phyloP scores from a whole-genome alignment of 2,797 vertebrate species.

The Onychomys arenicola region DNA sequence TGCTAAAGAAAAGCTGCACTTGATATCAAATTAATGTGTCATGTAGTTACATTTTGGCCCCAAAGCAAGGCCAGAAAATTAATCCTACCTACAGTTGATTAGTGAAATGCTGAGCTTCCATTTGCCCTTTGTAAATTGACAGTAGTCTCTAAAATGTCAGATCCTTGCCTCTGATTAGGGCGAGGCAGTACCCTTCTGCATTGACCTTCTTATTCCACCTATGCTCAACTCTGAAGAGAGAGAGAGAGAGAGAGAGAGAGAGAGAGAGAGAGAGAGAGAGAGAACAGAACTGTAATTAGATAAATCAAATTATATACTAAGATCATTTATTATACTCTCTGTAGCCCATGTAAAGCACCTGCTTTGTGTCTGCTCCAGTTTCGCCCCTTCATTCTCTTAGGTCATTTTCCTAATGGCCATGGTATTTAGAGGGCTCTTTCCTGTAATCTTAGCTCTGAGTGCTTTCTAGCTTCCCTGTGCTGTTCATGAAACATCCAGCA shows the following conservation, averaged over 20 bases:
- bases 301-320: neutral
- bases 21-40: conserved; percentile 53
- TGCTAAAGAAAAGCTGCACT: conserved; percentile 39
- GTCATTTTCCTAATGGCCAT: too few relatives aligned
- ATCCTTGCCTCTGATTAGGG: neutral
- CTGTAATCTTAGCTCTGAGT: rapidly evolving
- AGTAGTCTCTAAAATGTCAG: neutral
- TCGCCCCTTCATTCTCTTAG: neutral
- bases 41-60: conserved; percentile 48
- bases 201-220: neutral
- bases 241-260: too few relatives aligned
- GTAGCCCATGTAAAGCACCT: rapidly evolving
- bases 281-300: neutral
- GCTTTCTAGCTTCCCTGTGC: neutral
- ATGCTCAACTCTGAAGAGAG: neutral
- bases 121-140: conserved; percentile 26
- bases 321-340: neutral
- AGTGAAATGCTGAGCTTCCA: conserved; percentile 54
- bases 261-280: too few relatives aligned
- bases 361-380: neutral
- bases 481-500: neutral
- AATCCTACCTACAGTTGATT: conserved; percentile 13
- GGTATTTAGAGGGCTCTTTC: rapidly evolving
- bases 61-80: conserved; percentile 28
- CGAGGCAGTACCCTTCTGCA: neutral